phyloP scores from a whole-genome alignment of 2,113 vertebrate genomes.

The Alligator mississippiensis region DNA sequence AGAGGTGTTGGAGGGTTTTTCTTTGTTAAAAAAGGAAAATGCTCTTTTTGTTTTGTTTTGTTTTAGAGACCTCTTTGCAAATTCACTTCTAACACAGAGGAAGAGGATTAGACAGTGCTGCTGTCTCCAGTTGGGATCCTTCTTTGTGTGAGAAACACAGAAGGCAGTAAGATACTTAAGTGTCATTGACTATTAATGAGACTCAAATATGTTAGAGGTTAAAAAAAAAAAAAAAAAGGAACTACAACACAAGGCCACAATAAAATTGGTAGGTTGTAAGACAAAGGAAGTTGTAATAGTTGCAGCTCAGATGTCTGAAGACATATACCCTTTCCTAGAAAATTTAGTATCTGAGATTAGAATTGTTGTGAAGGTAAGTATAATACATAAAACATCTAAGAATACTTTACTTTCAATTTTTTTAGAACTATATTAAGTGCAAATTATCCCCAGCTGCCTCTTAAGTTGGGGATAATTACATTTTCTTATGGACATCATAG shows the following conservation, averaged over 20 bases:
- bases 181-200: too few relatives aligned
- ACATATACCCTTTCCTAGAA: rapidly evolving
- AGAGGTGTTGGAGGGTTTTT: too few relatives aligned
- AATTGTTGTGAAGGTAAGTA: not conserved
- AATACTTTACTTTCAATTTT: not conserved
- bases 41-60: not conserved
- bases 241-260: not conserved
- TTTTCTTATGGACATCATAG: not conserved
- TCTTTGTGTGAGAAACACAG: not conserved
- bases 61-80: not conserved
- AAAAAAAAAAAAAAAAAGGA: too few relatives aligned
- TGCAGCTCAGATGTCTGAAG: not conserved
- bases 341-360: not conserved
- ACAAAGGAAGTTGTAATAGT: not conserved
- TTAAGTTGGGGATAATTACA: not conserved
- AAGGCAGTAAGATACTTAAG: not conserved
- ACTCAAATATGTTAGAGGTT: too few relatives aligned
- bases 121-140: not conserved
- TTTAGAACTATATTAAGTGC: rapidly evolving
- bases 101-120: not conserved
- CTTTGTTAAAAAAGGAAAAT: not conserved
- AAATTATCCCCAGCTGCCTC: not conserved
- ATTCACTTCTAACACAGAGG: not conserved
- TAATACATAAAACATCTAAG: not conserved
- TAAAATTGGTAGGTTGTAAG: not conserved